These are phyloP conservation scores for Dysmachus trigonus DNA, from an alignment of 2,888 invertebrate species.

Conservation along the genomic window DNA sequence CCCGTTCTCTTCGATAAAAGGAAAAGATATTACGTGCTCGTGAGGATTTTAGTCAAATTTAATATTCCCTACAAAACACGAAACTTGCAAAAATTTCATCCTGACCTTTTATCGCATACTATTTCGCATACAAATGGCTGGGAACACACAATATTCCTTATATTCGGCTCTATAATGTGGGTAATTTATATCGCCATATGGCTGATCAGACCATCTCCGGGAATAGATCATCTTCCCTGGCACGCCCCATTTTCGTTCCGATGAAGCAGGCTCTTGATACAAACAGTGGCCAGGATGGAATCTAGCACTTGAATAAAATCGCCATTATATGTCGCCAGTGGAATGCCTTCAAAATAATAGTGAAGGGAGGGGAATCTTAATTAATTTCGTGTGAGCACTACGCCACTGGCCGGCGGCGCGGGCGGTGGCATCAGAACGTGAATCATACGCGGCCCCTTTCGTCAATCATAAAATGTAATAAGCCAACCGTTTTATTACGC, in stretches of 20 bases:
- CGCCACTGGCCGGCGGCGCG: background rate
- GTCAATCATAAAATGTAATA: background rate
- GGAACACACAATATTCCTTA: background rate
- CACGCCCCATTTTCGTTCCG: background rate
- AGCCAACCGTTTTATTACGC: background rate
- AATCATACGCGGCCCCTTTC: background rate
- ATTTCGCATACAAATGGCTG: slow-evolving; percentile 7
- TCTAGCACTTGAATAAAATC: background rate
- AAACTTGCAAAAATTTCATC: slow-evolving; percentile 11
- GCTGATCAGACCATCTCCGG: background rate
- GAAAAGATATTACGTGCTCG: slow-evolving; percentile 15
- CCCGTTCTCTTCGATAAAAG: background rate
- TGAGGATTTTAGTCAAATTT: slow-evolving; percentile 9
- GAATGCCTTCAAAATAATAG: background rate
- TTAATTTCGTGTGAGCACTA: background rate
- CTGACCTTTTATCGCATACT: slow-evolving; percentile 7
- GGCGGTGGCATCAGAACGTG: no score
- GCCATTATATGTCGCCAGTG: background rate
- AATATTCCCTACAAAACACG: slow-evolving; percentile 10
- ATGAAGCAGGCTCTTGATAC: background rate
- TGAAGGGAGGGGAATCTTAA: no score
- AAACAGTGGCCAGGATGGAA: background rate
- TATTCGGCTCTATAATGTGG: background rate
- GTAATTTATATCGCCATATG: slow-evolving; percentile 17
- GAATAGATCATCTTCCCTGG: background rate